Base-by-base conservation (phyloP, 1,140 invertebrate genomes). In the Sesamia nonagrioides region DNA sequence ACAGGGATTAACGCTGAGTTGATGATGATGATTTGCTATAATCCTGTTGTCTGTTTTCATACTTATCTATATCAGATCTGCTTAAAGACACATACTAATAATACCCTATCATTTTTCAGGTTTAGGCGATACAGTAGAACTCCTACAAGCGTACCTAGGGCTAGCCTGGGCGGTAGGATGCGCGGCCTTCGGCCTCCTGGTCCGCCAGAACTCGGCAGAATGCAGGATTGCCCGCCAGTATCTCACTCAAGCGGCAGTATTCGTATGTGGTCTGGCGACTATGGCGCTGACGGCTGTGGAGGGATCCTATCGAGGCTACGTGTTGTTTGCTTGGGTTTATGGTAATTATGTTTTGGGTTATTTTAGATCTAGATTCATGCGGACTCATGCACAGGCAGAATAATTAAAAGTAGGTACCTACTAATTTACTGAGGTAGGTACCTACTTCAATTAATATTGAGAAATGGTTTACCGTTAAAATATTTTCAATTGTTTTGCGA, bases 171-270 rank as follows among this genome's bases (percentile, higher is more conserved):
- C 97, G 0, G 93, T 98, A 1, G 98, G 98, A 0, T 98, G 97
- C 86, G 96, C 96, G 6, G 96, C 97, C 0, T 98, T 98, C 88
- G 98, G 98, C 17, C 95, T 97, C 68, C 95, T 98, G 35, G 97
- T 98, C 0, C 96, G 98, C 2, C 97, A 97, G 87, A 98, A 98
- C 84, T 98, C 96, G 58, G 96, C 97, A 11, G 97, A 98, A 87
- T 98, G 98, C 89, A 95, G 97, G 58, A 98, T 98, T 61, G 98
- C 97, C 0, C 94, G 98, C 27, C 98, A 98, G 89, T 98, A 98
- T 90, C 95, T 98, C 0, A 97, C 97, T 63, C 97, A 97, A 92
- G 97, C 96, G 1, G 97, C 97, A 5, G 96, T 97, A 15, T 97
- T 97, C 85, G 97, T 97, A 91, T 97, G 97, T 92, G 97, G 96